Conservation (phyloP, 2,888 invertebrate genomes). For the Calliopum simillimum region DNA sequence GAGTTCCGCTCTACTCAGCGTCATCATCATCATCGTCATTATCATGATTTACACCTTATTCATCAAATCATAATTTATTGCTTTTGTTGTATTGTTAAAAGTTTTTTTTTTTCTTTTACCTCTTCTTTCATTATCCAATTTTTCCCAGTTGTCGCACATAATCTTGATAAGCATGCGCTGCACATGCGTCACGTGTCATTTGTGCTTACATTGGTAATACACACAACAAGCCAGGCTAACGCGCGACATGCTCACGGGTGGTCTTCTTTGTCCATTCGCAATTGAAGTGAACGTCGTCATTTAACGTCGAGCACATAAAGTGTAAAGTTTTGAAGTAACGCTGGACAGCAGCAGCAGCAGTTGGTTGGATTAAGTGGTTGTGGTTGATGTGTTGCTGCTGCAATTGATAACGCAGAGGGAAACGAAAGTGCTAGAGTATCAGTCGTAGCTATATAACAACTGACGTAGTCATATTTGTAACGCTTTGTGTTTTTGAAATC, state of each 20-base stretch:
- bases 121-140: no score
- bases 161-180: slow-evolving; percentile 21
- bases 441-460: no score
- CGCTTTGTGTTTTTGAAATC: no score
- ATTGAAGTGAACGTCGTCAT: slow-evolving; percentile 5
- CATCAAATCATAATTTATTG: slow-evolving; percentile 13
- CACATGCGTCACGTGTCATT: slow-evolving; percentile 2
- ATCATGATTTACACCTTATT: background rate
- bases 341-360: no score
- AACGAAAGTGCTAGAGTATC: no score
- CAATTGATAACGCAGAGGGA: no score
- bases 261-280: slow-evolving; percentile 7
- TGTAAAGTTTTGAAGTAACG: slow-evolving; percentile 3
- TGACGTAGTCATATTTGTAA: no score
- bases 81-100: background rate
- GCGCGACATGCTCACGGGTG: background rate
- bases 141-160: background rate
- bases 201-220: background rate
- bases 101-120: background rate
- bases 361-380: no score
- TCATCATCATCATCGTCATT: background rate
- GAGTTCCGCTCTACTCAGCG: background rate
- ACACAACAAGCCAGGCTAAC: background rate
- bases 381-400: no score
- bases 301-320: background rate